phyloP scores from a whole-genome alignment of 2,113 vertebrate species.

The Cryptomyrus ogoouensis region DNA sequence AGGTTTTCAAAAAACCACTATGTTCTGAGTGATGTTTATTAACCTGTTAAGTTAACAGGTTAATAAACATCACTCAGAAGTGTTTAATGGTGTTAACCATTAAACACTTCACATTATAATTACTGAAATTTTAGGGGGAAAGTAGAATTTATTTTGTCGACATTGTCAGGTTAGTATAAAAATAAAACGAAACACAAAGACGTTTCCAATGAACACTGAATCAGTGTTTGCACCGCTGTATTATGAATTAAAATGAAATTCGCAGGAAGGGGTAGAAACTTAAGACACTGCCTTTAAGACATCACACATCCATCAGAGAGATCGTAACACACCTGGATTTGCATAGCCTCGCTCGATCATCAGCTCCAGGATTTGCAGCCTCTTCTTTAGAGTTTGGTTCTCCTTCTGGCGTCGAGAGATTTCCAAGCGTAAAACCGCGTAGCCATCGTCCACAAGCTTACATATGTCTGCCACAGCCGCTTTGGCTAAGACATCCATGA shows the following conservation, averaged over 20 bases:
- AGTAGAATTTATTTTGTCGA: not conserved
- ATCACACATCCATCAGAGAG: not conserved
- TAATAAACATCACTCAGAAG: too few relatives aligned
- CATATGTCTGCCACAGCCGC: constrained; percentile 24
- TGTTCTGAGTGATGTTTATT: not conserved
- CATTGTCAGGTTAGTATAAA: not conserved
- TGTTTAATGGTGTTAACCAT: too few relatives aligned
- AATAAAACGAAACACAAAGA: not conserved
- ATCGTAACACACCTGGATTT: not conserved
- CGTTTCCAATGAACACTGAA: not conserved
- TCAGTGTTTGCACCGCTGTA: not conserved
- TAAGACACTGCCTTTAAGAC: not conserved
- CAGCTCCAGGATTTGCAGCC: constrained; percentile 8
- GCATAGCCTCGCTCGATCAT: not conserved
- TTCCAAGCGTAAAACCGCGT: constrained; percentile 18
- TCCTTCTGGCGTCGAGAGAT: constrained; percentile 19
- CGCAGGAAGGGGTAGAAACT: not conserved
- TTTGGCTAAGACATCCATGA: constrained; percentile 20
- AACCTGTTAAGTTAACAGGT: too few relatives aligned
- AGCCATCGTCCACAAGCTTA: constrained; percentile 22
- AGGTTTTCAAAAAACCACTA: not conserved
- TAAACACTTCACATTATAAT: not conserved
- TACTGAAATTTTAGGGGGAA: not conserved
- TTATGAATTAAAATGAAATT: not conserved
- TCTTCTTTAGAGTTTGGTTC: constrained; percentile 11